phyloP scores from a whole-genome alignment of 1,140 invertebrate species.

The Cherax quadricarinatus region DNA sequence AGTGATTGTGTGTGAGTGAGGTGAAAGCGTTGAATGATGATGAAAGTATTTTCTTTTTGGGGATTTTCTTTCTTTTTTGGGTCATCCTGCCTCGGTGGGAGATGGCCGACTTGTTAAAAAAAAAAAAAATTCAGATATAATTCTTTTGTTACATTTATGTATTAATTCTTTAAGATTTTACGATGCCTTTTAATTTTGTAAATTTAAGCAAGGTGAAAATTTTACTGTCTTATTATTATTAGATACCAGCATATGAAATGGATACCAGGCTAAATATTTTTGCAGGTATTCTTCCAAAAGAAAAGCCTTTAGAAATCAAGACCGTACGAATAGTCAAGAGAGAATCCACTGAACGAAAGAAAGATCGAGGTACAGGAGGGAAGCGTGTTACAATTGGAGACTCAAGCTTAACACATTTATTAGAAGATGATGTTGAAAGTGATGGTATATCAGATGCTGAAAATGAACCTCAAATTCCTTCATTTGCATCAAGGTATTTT shows the following conservation, averaged over 20 bases:
- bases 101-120: too few relatives aligned
- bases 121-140: too few relatives aligned
- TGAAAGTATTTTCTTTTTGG: too few relatives aligned
- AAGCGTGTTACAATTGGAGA: constrained; percentile 74
- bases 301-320: constrained; percentile 86
- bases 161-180: too few relatives aligned
- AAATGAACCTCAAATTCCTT: constrained; percentile 54
- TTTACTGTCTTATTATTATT: neutral
- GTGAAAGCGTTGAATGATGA: too few relatives aligned
- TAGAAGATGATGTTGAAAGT: constrained; percentile 70
- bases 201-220: too few relatives aligned
- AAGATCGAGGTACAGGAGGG: constrained; percentile 78
- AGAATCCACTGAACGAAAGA: constrained; percentile 89
- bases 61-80: too few relatives aligned
- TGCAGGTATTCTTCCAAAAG: constrained; percentile 85
- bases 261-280: constrained; percentile 44
- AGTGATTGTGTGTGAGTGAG: too few relatives aligned
- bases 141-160: too few relatives aligned
- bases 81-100: too few relatives aligned
- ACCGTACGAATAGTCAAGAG: constrained; percentile 95
- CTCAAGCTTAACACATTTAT: constrained; percentile 65
- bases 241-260: neutral
- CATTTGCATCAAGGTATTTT: constrained; percentile 60
- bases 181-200: too few relatives aligned
- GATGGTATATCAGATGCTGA: constrained; percentile 61